Evolutionary conservation across 2,888 invertebrate genomes (phyloP), one percentile per base, ranked within the genome.

Genomic region (Catonia carolina): DNA sequence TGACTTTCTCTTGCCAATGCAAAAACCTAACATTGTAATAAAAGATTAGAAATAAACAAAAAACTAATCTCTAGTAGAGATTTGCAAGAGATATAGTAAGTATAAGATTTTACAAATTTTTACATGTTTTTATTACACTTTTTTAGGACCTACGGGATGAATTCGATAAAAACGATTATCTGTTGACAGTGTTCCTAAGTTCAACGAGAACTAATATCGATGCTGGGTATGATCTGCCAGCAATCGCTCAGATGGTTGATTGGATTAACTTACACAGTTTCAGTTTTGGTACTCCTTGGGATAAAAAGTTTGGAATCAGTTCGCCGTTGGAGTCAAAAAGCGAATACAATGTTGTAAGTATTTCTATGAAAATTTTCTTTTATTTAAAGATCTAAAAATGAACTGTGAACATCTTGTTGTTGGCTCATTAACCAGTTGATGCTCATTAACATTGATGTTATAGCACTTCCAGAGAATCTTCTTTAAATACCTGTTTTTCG

Each of bases 321-420:
- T 41, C 60, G 4, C 60, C 60, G 22, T 35, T 56, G 7, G 35
- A 12, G n/a, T 56, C 56, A 2, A 18, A 12, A 12, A 39, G 53
- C 45, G 53, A 56, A 27, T 14, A 47, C 5, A 56, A 53, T 39
- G 51, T 56, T 15, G 59, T 60, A 50, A 56, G 59, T 50, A 41
- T 41, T 10, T 37, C 3, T 37, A 37, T 37, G 15, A 6, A 37
- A 14, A 7, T 37, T n/a, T 7, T 37, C 7, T 33, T 7, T 10
- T 33, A 10, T 33, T 33, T 33, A 10, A 33, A 12, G 8, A 15
- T 15, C n/a, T n/a, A n/a, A n/a, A n/a, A n/a, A n/a, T n/a, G n/a
- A n/a, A n/a, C n/a, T 33, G 18, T n/a, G n/a, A n/a, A n/a, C n/a
- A n/a, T n/a, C n/a, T n/a, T n/a, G n/a, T n/a, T n/a, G n/a, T n/a